These are phyloP conservation scores for Grallaria varia DNA, from an alignment of 2,113 vertebrate genomes.

Conservation along the genomic window DNA sequence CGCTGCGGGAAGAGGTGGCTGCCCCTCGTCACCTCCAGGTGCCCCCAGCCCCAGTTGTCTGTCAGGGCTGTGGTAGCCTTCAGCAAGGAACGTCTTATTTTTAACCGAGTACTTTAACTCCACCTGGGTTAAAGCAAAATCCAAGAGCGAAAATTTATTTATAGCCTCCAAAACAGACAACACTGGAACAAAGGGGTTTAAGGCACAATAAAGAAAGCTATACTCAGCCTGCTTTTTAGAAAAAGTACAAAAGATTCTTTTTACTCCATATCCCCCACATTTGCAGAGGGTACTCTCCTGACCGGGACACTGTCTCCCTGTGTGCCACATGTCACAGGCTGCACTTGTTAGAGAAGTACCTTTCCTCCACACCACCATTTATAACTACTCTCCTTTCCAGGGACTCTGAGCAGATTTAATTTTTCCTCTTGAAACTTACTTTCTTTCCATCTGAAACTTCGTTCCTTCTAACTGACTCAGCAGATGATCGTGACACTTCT, in stretches of 20 bases:
- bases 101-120: neutral
- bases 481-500: slow-evolving; percentile 50
- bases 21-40: neutral
- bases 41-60: neutral
- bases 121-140: neutral
- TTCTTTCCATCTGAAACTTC: neutral
- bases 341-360: neutral
- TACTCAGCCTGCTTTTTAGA: neutral
- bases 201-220: neutral
- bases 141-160: neutral
- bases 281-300: neutral
- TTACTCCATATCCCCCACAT: neutral
- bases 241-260: neutral
- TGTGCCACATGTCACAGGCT: neutral
- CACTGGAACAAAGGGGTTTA: neutral
- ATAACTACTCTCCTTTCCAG: neutral
- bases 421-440: slow-evolving; percentile 14
- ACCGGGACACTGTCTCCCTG: neutral
- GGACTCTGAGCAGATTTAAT: neutral
- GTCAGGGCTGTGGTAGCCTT: neutral
- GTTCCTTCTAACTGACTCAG: slow-evolving; percentile 24
- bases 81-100: neutral
- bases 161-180: neutral
- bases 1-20: neutral
- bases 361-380: neutral